Evolutionary conservation across 2,113 vertebrate genomes (phyloP), one percentile per base, ranked within the genome.

Genomic region (Takifugu flavidus): DNA sequence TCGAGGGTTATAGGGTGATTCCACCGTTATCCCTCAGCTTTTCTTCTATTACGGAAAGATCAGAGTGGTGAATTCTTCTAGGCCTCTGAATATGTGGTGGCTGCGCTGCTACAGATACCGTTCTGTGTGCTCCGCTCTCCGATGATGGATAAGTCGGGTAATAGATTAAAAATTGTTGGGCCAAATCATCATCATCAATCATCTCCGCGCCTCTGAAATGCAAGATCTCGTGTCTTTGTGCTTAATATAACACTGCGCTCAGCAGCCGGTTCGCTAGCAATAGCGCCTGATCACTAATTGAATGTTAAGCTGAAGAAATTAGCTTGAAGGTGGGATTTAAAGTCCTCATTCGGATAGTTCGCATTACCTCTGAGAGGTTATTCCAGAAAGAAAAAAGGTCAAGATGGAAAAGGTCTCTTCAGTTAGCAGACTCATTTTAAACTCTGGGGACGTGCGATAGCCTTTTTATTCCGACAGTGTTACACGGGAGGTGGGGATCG

Each of bases 41-140:
- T 47, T 47, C n/a, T 20, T 67, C 71, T 70, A 72, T 79, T 80
- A 78, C 84, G 65, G 51, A 71, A 66, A 71, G 68, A 86, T 86
- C 78, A 86, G 82, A 84, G 86, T 46, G 47, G 73, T 61, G 64
- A 67, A 74, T 73, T 65, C 61, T 15, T 14, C 4, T 12, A 15
- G 65, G 62, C 70, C 67, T 28, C 39, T 46, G 70, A 58, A 66
- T 69, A 51, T 64, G 67, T 72, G 59, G 58, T 64, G 54, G 26
- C 13, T 46, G 51, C 14, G 47, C 29, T 29, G 49, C 66, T 56
- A 46, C 51, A 59, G 28, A 67, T 63, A 65, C 34, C 2, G 34
- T 10, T 39, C 34, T 10, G 34, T 39, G 11, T 39, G 62, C 65
- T 55, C 49, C 45, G 13, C 13, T 14, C 13, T n/a, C 6, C 45